Percentiles rank a stretch among this genome's conserved stretches.
phyloP scores from a whole-genome alignment of 53 echinoderm and acorn worm genomes.

The Paracentrotus lividus region DNA sequence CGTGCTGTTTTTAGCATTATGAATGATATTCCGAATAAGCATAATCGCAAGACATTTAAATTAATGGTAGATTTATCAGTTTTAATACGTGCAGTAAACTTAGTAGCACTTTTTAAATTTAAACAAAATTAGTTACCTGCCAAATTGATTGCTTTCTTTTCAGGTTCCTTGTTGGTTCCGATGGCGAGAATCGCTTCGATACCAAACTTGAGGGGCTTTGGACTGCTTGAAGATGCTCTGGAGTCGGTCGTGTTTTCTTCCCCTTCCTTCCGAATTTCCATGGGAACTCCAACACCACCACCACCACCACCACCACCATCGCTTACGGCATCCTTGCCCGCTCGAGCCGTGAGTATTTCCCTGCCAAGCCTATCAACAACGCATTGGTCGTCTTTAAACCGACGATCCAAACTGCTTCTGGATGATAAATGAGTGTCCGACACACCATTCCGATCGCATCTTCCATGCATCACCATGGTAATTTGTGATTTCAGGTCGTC shows the following conservation, averaged over 20 bases:
- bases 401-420: not conserved
- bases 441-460: not conserved
- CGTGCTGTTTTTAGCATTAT: too few relatives aligned
- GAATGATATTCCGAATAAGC: too few relatives aligned
- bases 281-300: not conserved
- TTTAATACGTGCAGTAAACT: too few relatives aligned
- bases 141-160: not conserved
- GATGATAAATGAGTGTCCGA: not conserved
- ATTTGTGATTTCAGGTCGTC: slow-evolving; percentile 1
- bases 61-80: too few relatives aligned
- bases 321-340: not conserved
- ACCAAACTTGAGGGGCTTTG: slow-evolving; percentile 51
- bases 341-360: not conserved
- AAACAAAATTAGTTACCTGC: slow-evolving; percentile 39
- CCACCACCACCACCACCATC: not conserved
- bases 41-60: too few relatives aligned
- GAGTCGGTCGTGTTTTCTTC: not conserved
- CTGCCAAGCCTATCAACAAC: not conserved
- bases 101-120: too few relatives aligned
- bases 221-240: not conserved
- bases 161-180: slow-evolving; percentile 21
- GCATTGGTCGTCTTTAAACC: slow-evolving; percentile 10
- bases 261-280: not conserved
- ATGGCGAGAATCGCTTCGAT: slow-evolving; percentile 50
- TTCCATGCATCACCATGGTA: slow-evolving; percentile 54